phyloP scores from a whole-genome alignment of 1,140 invertebrate species.

The Oncopeltus fasciatus region DNA sequence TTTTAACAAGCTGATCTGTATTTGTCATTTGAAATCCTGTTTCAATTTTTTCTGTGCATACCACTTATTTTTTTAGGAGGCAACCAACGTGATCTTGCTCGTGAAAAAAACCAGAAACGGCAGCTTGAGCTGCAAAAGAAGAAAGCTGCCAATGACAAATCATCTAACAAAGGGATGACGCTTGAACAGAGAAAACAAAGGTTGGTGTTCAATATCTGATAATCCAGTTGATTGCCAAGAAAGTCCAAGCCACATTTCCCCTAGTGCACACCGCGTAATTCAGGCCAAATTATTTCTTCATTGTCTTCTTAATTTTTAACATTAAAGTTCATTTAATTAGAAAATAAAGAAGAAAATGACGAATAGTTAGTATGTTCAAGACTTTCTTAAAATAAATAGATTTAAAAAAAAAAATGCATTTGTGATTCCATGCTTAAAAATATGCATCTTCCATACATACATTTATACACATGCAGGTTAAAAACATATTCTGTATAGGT shows the following conservation, averaged over 20 bases:
- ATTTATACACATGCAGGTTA: too few relatives aligned
- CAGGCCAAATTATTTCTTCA: neutral
- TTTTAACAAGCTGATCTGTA: too few relatives aligned
- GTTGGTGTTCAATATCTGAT: too few relatives aligned
- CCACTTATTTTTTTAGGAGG: constrained; percentile 39
- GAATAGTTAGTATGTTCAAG: neutral
- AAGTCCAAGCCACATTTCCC: too few relatives aligned
- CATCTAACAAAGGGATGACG: constrained; percentile 50
- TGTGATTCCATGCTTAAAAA: too few relatives aligned
- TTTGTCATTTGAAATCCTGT: too few relatives aligned
- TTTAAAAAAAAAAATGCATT: too few relatives aligned
- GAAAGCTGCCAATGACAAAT: constrained; percentile 42
- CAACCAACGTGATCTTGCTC: constrained; percentile 73
- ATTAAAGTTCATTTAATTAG: neutral
- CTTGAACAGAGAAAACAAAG: constrained; percentile 64
- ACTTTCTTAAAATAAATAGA: too few relatives aligned
- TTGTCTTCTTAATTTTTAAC: neutral
- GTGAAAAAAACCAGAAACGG: constrained; percentile 69
- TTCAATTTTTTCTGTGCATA: too few relatives aligned
- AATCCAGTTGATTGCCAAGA: too few relatives aligned
- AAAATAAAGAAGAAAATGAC: neutral
- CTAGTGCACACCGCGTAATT: neutral
- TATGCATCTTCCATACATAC: too few relatives aligned
- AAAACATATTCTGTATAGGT: too few relatives aligned
- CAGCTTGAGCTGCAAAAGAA: constrained; percentile 49